phyloP scores from a whole-genome alignment of 2,797 vertebrate genomes.

The Silurus lanzhouensis region DNA sequence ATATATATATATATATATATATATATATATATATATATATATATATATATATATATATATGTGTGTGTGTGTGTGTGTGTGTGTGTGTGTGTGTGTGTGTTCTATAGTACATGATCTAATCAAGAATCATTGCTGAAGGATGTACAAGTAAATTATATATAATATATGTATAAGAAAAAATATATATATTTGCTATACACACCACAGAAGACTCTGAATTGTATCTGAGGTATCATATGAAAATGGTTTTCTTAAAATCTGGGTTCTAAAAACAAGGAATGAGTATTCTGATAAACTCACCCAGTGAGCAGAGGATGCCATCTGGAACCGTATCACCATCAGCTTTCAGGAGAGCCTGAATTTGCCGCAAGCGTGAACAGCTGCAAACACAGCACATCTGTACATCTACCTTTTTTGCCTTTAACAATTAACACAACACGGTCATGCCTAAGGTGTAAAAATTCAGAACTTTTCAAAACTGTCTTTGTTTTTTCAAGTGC shows the following conservation, averaged over 20 bases:
- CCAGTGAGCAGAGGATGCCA: constrained; percentile 92
- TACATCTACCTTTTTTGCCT: not conserved
- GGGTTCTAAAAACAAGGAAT: not conserved
- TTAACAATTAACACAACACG: not conserved
- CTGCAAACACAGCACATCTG: constrained; percentile 67
- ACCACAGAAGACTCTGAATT: not conserved
- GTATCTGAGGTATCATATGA: not conserved
- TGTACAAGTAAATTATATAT: not conserved
- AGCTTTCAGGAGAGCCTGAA: constrained; percentile 85
- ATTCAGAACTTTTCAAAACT: too few species aligned
- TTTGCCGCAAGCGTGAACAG: constrained; percentile 86
- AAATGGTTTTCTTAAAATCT: not conserved
- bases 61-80: too few species aligned
- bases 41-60: too few species aligned
- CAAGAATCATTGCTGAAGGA: not conserved
- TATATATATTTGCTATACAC: not conserved
- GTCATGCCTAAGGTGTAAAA: not conserved
- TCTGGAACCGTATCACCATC: constrained; percentile 81
- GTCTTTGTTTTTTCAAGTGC: not conserved
- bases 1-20: too few species aligned
- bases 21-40: too few species aligned
- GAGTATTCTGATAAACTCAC: constrained; percentile 68
- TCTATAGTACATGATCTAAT: not conserved
- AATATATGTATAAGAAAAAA: not conserved
- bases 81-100: not conserved